Evolutionary conservation across 1,140 invertebrate genomes (phyloP), one percentile per base, ranked within the genome.

Genomic region (Planococcus citri): DNA sequence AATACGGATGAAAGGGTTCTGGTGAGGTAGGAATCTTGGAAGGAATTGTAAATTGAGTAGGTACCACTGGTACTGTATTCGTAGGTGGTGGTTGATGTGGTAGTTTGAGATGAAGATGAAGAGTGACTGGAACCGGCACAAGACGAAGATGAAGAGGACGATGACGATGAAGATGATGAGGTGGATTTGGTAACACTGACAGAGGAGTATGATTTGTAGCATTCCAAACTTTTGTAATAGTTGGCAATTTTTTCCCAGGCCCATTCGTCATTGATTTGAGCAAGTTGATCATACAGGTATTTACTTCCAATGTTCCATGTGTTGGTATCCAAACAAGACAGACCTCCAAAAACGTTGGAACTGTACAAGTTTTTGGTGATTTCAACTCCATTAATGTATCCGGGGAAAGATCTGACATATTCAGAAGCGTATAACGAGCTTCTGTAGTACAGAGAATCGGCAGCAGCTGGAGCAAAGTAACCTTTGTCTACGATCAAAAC

Each of bases 401-500:
- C 60, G 10, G 2, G 3, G 22, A 17, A 64, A 27, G 60, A 12
- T 1, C 24, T 64, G 20, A 64, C 60, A 64, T 25, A 64, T 27
- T 24, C 22, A 9, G 20, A 24, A 4, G 9, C 10, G 9, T 25
- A 64, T 14, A 64, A 14, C 22, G 60, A 64, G 4, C 20, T 10
- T 64, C 60, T 64, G 60, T 64, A 64, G 60, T 64, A 64, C 20
- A 64, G 21, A 6, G 60, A 64, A 64, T 64, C 25, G 17, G 20
- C 20, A 9, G 25, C 60, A 24, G 60, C 60, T 6, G 60, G 60
- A 64, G 60, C 3, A 17, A 24, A 64, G 9, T 25, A 64, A 25
- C 60, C 60, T 64, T 64, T 27, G 3, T 64, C 60, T 3, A 64
- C 20, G 20, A 64, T 10, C 10, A 27, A 24, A 9, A 64, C 17